A percentile compares a stretch with the other conserved stretches of the same genome.
phyloP scores from a whole-genome alignment of 2,888 invertebrate genomes.

The Tenthredo amoena region DNA sequence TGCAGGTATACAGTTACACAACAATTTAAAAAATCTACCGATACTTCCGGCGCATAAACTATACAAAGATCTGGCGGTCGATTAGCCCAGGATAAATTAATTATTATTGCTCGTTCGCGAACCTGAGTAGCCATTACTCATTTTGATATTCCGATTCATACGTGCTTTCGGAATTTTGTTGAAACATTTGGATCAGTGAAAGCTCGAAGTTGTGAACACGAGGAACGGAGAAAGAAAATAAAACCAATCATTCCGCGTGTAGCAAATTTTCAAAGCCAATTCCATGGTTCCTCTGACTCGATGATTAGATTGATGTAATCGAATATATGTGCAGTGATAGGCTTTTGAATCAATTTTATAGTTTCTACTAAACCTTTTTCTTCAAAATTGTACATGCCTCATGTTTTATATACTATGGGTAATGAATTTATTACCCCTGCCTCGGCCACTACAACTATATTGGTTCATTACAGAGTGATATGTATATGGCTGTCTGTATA shows the following conservation, averaged over 20 bases:
- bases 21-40: neutral
- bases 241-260: neutral
- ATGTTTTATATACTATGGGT: neutral
- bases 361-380: neutral
- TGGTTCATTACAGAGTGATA: constrained; percentile 6
- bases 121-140: neutral
- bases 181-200: neutral
- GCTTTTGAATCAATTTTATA: neutral
- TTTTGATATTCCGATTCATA: neutral
- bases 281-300: neutral
- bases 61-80: neutral
- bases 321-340: neutral
- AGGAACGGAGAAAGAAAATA: too few species aligned
- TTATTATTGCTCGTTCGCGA: neutral
- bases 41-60: neutral
- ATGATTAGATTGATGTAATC: neutral
- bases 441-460: neutral
- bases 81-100: neutral
- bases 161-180: neutral
- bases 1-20: constrained; percentile 1
- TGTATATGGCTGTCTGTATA: neutral
- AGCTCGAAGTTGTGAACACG: too few species aligned
- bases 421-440: neutral
- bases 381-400: neutral
- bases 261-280: too few species aligned